Evolutionary conservation across 2,888 invertebrate species (phyloP).

Genomic region (Neoitamus cyanurus): DNA sequence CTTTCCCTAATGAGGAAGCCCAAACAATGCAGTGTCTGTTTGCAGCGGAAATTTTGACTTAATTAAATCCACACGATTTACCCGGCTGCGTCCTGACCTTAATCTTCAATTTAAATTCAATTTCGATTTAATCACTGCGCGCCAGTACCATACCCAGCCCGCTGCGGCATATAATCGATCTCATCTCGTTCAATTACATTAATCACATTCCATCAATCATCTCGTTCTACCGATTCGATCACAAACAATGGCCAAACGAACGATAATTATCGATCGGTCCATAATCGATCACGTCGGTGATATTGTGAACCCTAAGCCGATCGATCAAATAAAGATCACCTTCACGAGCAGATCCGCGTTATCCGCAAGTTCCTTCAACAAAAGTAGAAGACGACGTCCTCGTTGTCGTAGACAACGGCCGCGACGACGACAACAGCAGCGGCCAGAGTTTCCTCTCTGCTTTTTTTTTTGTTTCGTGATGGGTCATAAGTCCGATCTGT

Average conservation of each 20-base stretch:
- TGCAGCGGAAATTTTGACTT: not conserved
- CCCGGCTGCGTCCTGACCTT: conserved; percentile 18
- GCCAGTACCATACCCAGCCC: not conserved
- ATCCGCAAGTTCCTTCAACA: not conserved
- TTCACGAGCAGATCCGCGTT: conserved; percentile 42
- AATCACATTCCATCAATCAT: conserved; percentile 46
- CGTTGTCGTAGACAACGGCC: not conserved
- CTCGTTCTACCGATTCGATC: conserved; percentile 36
- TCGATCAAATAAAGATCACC: conserved; percentile 51
- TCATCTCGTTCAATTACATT: conserved; percentile 44
- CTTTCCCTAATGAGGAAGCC: conserved; percentile 14
- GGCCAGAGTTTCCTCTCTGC: too few relatives aligned
- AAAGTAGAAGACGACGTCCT: not conserved
- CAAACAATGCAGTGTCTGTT: not conserved
- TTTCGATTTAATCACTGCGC: conserved; percentile 30
- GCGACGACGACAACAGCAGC: not conserved
- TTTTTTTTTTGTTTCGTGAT: conserved; percentile 46
- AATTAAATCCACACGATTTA: not conserved
- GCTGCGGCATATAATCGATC: conserved; percentile 25
- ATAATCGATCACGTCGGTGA: conserved; percentile 51
- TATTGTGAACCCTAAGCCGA: conserved; percentile 42
- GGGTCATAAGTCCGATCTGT: conserved; percentile 47
- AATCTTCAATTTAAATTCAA: conserved; percentile 42
- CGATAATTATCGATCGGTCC: conserved; percentile 48
- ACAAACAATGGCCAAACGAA: conserved; percentile 40